A percentile compares a stretch with the other conserved stretches of the same genome.
phyloP scores from a whole-genome alignment of 2,113 vertebrate species.

The Nothocercus nigrocapillus region DNA sequence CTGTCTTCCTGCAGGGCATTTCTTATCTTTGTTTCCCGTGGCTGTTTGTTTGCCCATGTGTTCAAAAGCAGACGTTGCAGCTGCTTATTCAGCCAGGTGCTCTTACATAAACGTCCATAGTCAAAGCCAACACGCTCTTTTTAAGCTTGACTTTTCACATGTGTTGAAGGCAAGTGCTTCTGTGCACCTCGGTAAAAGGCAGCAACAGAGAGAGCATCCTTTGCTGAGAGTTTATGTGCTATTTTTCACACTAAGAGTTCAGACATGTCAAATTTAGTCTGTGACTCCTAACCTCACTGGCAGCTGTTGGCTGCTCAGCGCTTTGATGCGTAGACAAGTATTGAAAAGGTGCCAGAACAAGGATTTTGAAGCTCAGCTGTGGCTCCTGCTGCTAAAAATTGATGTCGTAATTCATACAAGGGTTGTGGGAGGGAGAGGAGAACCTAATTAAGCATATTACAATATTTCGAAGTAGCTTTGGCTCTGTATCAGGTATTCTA shows the following conservation, averaged over 20 bases:
- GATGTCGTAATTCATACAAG: not conserved
- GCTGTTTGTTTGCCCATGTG: not conserved
- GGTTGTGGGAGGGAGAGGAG: not conserved
- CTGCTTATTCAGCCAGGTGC: not conserved
- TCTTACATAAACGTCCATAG: not conserved
- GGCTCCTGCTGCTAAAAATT: not conserved
- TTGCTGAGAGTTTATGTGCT: not conserved
- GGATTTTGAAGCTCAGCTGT: not conserved
- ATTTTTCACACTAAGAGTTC: not conserved
- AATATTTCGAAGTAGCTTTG: not conserved
- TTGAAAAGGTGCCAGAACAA: not conserved
- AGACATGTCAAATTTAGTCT: not conserved
- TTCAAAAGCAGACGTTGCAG: not conserved
- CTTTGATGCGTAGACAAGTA: not conserved
- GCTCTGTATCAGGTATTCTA: not conserved
- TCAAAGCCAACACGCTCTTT: not conserved
- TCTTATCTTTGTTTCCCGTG: not conserved
- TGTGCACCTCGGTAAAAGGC: not conserved
- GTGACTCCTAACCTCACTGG: not conserved
- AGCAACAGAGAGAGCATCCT: not conserved
- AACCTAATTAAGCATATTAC: not conserved
- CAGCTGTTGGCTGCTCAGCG: fast-evolving
- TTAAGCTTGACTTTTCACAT: not conserved
- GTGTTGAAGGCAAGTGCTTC: not conserved
- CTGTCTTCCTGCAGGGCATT: not conserved